Evolutionary conservation across 2,888 invertebrate genomes (phyloP).

Genomic region (Monochamus alternatus): DNA sequence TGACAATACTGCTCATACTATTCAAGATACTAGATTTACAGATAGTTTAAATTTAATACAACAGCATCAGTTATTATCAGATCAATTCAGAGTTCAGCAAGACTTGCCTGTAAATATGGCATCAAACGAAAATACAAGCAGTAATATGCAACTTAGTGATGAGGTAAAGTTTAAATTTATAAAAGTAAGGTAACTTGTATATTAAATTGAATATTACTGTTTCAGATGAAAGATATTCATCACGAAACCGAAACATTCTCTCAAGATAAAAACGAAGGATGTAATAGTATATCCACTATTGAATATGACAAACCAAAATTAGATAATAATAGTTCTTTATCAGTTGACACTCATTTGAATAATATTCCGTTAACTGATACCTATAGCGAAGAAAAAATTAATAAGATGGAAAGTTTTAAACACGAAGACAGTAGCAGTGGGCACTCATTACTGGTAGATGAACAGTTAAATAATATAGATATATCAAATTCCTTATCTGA

Average conservation of each 20-base stretch:
- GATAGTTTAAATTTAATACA: constrained; percentile 63
- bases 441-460: constrained; percentile 44
- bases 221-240: constrained; percentile 38
- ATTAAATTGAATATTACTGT: neutral
- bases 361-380: constrained; percentile 21
- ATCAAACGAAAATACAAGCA: constrained; percentile 34
- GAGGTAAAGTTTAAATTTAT: constrained; percentile 37
- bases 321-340: constrained; percentile 15
- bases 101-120: constrained; percentile 54
- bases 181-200: neutral
- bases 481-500: constrained; percentile 36
- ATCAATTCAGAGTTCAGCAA: constrained; percentile 59
- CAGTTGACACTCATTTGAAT: constrained; percentile 28
- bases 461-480: constrained; percentile 39
- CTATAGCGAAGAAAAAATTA: constrained; percentile 1
- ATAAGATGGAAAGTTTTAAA: constrained; percentile 9
- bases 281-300: constrained; percentile 34
- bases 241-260: constrained; percentile 33
- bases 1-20: constrained; percentile 53
- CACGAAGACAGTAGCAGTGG: constrained; percentile 47
- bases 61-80: constrained; percentile 62
- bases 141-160: constrained; percentile 39
- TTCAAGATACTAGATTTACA: constrained; percentile 56
- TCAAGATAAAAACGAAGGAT: constrained; percentile 35
- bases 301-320: constrained; percentile 42